Conservation (phyloP, 1,140 invertebrate species). For the Solenopsis fugax region DNA sequence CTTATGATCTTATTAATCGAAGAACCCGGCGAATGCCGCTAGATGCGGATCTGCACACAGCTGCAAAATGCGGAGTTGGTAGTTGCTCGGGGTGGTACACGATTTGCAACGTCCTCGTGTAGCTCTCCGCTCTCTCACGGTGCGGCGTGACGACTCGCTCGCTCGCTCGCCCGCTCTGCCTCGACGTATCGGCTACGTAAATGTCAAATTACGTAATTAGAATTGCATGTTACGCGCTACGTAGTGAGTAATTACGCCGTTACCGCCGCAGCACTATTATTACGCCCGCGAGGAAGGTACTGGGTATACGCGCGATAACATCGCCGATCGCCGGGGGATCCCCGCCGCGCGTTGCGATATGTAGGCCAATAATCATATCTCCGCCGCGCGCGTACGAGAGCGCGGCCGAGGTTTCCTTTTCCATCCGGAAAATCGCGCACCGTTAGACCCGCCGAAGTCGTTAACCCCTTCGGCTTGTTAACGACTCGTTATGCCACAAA, state of each 20-base stretch:
- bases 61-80: background rate
- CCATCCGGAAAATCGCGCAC: conserved; percentile 28
- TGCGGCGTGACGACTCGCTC: conserved; percentile 27
- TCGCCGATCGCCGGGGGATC: conserved; percentile 41
- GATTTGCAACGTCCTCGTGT: conserved; percentile 5
- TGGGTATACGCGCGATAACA: conserved; percentile 21
- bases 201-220: conserved; percentile 66
- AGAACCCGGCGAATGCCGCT: conserved; percentile 2
- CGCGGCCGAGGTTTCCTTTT: conserved; percentile 34
- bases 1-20: conserved; percentile 11
- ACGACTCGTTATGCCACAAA: background rate
- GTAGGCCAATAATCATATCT: conserved; percentile 56
- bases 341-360: conserved; percentile 41
- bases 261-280: conserved; percentile 50
- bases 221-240: conserved; percentile 54
- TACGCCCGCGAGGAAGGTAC: conserved; percentile 42
- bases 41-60: background rate
- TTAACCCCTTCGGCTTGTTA: background rate
- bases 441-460: background rate
- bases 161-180: background rate
- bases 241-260: conserved; percentile 59
- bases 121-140: conserved; percentile 46
- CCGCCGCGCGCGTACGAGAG: background rate
- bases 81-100: conserved; percentile 11
- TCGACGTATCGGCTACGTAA: conserved; percentile 41